These are phyloP conservation scores for Siniperca obscura DNA, from an alignment of 2,797 vertebrate species.

Conservation along the genomic window DNA sequence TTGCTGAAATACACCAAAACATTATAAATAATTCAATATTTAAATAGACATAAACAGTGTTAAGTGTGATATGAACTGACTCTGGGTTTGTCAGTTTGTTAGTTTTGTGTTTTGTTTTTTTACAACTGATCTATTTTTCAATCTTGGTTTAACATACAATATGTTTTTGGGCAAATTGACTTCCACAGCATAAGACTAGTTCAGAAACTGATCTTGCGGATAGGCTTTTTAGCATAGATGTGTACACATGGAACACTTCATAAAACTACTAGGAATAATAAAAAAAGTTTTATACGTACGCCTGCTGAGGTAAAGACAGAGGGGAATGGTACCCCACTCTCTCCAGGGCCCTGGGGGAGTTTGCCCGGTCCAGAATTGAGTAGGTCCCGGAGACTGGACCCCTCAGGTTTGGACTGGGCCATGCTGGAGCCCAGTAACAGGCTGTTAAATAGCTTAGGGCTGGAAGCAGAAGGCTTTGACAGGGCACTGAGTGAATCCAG, in stretches of 20 bases:
- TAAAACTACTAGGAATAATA: background rate
- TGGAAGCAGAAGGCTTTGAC: slow-evolving; percentile 89
- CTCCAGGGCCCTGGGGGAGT: slow-evolving; percentile 92
- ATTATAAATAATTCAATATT: background rate
- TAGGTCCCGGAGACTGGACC: slow-evolving; percentile 96
- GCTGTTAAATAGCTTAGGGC: slow-evolving; percentile 98
- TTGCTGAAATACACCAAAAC: background rate
- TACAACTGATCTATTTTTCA: background rate
- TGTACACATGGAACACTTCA: background rate
- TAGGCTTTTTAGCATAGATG: background rate
- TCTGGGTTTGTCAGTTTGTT: background rate
- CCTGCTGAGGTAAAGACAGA: slow-evolving; percentile 93
- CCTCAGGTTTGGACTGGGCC: slow-evolving; percentile 95
- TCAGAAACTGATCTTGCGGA: background rate
- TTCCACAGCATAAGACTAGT: background rate
- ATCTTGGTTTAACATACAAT: background rate
- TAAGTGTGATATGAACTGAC: background rate
- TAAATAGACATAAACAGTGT: no score
- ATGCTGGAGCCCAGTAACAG: slow-evolving; percentile 93
- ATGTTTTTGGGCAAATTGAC: background rate
- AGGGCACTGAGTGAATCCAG: slow-evolving; percentile 93
- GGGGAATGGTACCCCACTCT: slow-evolving; percentile 94
- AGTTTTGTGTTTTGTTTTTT: no score
- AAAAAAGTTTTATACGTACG: slow-evolving; percentile 79
- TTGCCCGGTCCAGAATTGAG: slow-evolving; percentile 97